A percentile compares a stretch with the other conserved stretches of the same genome.
Evolutionary conservation across 2,888 invertebrate species (phyloP).

Genomic region (Thelaira solivaga): DNA sequence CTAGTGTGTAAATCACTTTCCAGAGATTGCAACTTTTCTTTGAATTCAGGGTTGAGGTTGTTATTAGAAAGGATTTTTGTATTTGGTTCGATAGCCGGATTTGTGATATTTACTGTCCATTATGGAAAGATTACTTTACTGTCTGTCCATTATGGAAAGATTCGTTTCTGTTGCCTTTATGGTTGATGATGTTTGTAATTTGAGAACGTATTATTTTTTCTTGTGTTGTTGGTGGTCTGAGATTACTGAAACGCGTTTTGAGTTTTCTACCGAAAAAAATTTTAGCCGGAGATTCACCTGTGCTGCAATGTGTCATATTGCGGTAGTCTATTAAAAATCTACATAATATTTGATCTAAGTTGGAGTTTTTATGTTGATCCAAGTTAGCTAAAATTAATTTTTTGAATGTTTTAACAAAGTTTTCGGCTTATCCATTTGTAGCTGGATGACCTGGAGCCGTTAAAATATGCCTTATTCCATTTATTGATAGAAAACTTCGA

Average conservation of each 20-base stretch:
- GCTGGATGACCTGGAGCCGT: conserved; percentile 61
- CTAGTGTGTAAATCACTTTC: conserved; percentile 15
- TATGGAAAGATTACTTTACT: conserved; percentile 34
- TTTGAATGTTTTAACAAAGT: conserved; percentile 65
- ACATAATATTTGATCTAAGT: conserved; percentile 10
- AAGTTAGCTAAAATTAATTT: conserved; percentile 52
- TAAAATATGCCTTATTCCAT: conserved; percentile 29
- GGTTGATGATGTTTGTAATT: conserved; percentile 24
- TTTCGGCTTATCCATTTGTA: conserved; percentile 59
- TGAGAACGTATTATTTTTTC: conserved; percentile 43
- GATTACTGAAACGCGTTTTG: conserved; percentile 46
- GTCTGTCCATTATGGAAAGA: conserved; percentile 37
- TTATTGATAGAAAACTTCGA: conserved; percentile 15
- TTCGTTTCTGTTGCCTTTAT: conserved; percentile 48
- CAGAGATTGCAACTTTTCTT: background rate
- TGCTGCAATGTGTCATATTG: conserved; percentile 54
- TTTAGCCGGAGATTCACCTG: conserved; percentile 56
- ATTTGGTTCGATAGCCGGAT: conserved; percentile 55
- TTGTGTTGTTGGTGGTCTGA: conserved; percentile 48
- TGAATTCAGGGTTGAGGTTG: background rate
- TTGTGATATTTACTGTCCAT: conserved; percentile 50
- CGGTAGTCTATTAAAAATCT: conserved; percentile 1
- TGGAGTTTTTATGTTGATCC: conserved; percentile 6
- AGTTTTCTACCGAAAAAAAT: conserved; percentile 46
- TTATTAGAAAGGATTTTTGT: conserved; percentile 1